Percentiles rank a stretch among this genome's conserved stretches.
phyloP scores from a whole-genome alignment of 2,797 vertebrate genomes.

The Microcaecilia unicolor region DNA sequence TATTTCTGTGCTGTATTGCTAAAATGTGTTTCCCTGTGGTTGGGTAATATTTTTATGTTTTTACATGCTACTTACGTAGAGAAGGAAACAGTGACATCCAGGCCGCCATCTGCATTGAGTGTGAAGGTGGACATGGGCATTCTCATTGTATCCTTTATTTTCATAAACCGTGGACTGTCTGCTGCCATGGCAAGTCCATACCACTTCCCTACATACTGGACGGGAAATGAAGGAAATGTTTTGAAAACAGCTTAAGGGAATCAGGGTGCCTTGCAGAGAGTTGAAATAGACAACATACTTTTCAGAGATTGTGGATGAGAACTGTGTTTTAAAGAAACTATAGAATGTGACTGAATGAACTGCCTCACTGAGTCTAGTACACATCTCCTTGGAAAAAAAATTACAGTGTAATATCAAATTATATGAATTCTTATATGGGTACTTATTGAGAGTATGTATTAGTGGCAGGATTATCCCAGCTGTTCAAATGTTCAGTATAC shows the following conservation, averaged over 20 bases:
- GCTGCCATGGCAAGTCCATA: not conserved
- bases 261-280: not conserved
- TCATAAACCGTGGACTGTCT: not conserved
- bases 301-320: not conserved
- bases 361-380: no score
- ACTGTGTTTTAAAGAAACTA: no score
- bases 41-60: no score
- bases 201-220: not conserved
- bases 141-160: not conserved
- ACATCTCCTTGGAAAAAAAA: no score
- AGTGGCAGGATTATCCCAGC: no score
- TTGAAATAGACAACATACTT: not conserved
- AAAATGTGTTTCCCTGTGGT: no score
- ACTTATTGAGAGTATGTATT: no score
- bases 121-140: not conserved
- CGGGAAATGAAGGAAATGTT: not conserved
- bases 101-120: not conserved
- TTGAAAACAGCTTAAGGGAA: not conserved
- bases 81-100: not conserved
- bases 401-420: no score
- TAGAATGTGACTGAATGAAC: no score
- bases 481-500: no score
- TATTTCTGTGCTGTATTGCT: no score
- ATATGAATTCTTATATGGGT: no score
- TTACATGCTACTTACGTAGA: slow-evolving; percentile 7